phyloP scores from a whole-genome alignment of 2,888 invertebrate genomes.

The Macropis europaea region DNA sequence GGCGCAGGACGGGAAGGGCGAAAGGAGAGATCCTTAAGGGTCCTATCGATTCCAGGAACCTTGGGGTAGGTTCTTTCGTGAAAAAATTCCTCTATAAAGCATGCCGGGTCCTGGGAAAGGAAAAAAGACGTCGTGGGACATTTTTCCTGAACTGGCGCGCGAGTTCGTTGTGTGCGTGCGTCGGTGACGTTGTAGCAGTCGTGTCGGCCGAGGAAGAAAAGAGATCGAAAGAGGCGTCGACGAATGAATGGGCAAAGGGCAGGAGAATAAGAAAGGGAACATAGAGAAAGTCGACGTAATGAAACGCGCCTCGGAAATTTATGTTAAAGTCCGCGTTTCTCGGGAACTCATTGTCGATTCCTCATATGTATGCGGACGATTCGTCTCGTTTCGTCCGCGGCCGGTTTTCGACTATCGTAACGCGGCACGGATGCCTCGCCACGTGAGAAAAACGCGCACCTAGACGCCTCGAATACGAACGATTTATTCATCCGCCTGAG shows the following conservation, averaged over 20 bases:
- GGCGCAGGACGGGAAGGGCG: constrained; percentile 43
- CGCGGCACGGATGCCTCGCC: constrained; percentile 20
- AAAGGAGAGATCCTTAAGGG: constrained; percentile 35
- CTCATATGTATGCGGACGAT: constrained; percentile 72
- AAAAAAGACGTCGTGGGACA: constrained; percentile 50
- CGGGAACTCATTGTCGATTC: constrained; percentile 75
- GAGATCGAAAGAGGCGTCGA: constrained; percentile 15
- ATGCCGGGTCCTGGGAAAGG: constrained; percentile 65
- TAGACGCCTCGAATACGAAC: constrained; percentile 29
- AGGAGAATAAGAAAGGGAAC: constrained; percentile 37
- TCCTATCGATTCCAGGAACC: constrained; percentile 71
- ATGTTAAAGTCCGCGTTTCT: constrained; percentile 73
- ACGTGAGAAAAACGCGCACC: constrained; percentile 52
- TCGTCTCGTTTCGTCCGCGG: constrained; percentile 55
- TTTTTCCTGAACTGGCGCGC: constrained; percentile 57
- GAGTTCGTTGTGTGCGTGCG: not conserved
- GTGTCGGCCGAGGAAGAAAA: not conserved
- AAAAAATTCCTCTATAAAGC: constrained; percentile 68
- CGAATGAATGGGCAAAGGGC: constrained; percentile 37
- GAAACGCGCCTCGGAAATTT: constrained; percentile 67
- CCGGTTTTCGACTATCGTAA: constrained; percentile 48
- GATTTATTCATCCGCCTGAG: constrained; percentile 47
- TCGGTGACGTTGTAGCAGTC: not conserved
- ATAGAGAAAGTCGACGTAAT: constrained; percentile 56
- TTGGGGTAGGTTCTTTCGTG: constrained; percentile 73